Conservation (phyloP, 2,888 invertebrate genomes). For the Pomacea canaliculata region DNA sequence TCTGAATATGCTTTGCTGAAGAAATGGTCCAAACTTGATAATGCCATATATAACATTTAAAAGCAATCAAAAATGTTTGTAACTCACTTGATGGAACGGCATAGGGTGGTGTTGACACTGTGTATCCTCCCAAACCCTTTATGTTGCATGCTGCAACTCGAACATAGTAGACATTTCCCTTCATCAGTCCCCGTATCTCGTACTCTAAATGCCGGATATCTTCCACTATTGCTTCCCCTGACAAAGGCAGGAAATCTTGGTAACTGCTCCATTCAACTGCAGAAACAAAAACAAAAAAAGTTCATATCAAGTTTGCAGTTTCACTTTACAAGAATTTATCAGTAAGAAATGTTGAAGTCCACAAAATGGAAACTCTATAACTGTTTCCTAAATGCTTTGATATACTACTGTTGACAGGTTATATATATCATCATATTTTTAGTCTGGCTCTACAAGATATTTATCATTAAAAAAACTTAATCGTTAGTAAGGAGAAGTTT, state of each 20-base stretch:
- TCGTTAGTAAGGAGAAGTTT: no score
- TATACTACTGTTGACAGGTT: no score
- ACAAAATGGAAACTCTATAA: neutral
- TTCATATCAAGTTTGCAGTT: neutral
- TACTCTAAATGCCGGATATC: conserved; percentile 78
- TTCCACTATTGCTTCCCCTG: conserved; percentile 80
- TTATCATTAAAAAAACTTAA: no score
- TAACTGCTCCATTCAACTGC: conserved; percentile 95
- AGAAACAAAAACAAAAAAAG: neutral
- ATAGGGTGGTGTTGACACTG: conserved; percentile 83
- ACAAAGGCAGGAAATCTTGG: conserved; percentile 85
- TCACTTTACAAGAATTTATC: neutral
- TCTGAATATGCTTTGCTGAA: no score
- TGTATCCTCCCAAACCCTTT: conserved; percentile 87
- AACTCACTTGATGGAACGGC: conserved; percentile 91
- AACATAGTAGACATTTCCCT: conserved; percentile 89
- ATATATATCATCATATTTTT: no score
- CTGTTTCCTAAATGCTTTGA: no score
- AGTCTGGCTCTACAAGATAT: no score
- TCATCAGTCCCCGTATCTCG: conserved; percentile 81
- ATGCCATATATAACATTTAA: no score
- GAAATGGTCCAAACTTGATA: no score
- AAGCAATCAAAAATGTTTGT: no score
- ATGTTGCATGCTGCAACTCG: conserved; percentile 93
- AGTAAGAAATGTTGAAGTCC: neutral